phyloP scores from a whole-genome alignment of 2,113 vertebrate genomes.

The Coptodon bakossiorum region DNA sequence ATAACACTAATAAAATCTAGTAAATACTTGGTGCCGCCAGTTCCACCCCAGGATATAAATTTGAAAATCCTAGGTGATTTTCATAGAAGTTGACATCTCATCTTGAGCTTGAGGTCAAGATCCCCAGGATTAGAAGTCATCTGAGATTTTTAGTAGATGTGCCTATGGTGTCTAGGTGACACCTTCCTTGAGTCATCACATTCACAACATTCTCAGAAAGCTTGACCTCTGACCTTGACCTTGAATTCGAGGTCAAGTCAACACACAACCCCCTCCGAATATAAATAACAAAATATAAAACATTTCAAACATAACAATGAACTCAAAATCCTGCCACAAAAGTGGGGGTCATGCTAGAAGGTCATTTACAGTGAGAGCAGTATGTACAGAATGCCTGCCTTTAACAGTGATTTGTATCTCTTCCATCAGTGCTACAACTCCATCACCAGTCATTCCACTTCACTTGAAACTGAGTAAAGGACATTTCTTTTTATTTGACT shows the following conservation, averaged over 20 bases:
- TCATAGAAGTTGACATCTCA: not conserved
- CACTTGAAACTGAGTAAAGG: not conserved
- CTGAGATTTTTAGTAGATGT: not conserved
- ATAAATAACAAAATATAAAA: not conserved
- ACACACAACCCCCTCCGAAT: not conserved
- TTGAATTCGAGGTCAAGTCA: not conserved
- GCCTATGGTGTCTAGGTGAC: not conserved
- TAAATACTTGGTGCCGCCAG: not conserved
- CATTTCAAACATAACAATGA: not conserved
- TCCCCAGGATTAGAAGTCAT: not conserved
- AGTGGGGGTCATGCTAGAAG: not conserved
- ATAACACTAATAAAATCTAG: not conserved
- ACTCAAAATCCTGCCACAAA: not conserved
- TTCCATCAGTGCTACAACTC: not conserved
- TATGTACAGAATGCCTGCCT: not conserved
- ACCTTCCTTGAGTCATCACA: not conserved
- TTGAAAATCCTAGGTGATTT: not conserved
- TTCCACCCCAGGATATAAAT: not conserved
- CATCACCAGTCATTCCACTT: not conserved
- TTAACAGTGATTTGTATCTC: conserved; percentile 8
- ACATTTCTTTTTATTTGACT: conserved; percentile 2
- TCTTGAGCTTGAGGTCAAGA: not conserved
- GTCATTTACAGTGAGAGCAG: not conserved
- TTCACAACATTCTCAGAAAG: not conserved
- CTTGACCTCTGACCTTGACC: not conserved